Base-by-base conservation (phyloP, 2,888 invertebrate genomes). In the Hypercompe scribonia region DNA sequence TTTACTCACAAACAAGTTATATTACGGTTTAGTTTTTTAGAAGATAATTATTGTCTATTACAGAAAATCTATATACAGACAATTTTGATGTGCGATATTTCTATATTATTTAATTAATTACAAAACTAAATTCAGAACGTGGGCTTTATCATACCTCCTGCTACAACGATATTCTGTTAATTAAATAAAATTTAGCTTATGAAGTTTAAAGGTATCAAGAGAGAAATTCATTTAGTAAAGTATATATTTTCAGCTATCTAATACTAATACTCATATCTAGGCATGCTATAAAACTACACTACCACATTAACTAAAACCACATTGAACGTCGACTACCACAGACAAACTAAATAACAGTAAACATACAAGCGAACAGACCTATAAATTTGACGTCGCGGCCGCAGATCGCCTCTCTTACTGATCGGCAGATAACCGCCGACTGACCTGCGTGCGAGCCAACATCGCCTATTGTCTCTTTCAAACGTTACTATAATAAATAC, bases 351-450 rank as follows among this genome's bases (percentile, higher is more conserved):
- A 33, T 90, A 91, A 92, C 90, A 88, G 91, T 90, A 89, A 85
- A 88, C 78, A 87, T 82, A 91, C 91, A 93, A 86, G 89, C 88
- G 90, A 89, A 89, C 86, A 84, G 85, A 81, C 85, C 89, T 87
- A 93, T 94, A 94, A 94, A 94, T 94, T 91, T 90, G 90, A 90
- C 82, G 86, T 86, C 86, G 89, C 86, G 89, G 90, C 91, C 90
- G 88, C 90, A 89, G 89, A 92, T 94, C 90, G 88, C 87, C 91
- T 92, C 91, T 92, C 92, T 90, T 90, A 75, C 88, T 91, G 94
- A 95, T 94, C 90, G 80, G 74, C 82, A 92, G 94, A 94, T 94
- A 94, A 93, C 93, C 92, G 91, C 86, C 84, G 87, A 90, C 84
- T 92, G 94, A 94, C 94, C 94, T 88, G 91, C 90, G 92, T 90